Evolutionary conservation across 2,888 invertebrate genomes (phyloP), one percentile per base, ranked within the genome.

Genomic region (Meghimatium bilineatum): DNA sequence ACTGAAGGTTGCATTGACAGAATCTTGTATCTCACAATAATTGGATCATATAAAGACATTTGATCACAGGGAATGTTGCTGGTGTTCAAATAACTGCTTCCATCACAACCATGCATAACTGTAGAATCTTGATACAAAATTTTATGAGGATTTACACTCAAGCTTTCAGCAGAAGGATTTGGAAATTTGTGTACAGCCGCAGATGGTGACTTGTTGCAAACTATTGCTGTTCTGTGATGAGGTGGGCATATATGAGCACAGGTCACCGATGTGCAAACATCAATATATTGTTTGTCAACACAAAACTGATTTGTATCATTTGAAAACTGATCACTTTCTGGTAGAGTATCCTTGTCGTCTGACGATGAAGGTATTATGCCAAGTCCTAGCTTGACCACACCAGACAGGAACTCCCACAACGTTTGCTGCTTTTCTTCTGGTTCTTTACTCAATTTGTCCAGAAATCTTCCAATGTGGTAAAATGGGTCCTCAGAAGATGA

Each of bases 401-500:
- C 38, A 17, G 66, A 38, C 26, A 82, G 49, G 36, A 82, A 76
- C 38, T 76, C 77, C 83, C 83, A 83, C 29, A 83, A n/a, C 20
- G 36, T 76, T 52, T 77, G 76, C 34, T 83, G 83, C 38, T 69
- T n/a, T 29, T 83, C 83, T 29, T 77, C 44, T 10, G 83, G 77
- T 56, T 83, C 83, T 23, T 77, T 49, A 1, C 38, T 56, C 6
- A 83, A n/a, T n/a, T 77, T 77, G 38, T 83, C 83, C 36, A 83
- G 34, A 63, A 83, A 83, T 20, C 83, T 29, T 1, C 83, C 77
- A 60, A 83, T 83, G 60, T 83, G 77, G 71, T 83, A 82, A 32
- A 79, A 82, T 44, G 74, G 72, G 38, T 79, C 77, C 17, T 34
- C 72, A 8, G 71, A 36, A 17, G 71, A 72, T 34, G 80, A 80